phyloP scores from a whole-genome alignment of 2,888 invertebrate species.

The Protodeltote pygarga region DNA sequence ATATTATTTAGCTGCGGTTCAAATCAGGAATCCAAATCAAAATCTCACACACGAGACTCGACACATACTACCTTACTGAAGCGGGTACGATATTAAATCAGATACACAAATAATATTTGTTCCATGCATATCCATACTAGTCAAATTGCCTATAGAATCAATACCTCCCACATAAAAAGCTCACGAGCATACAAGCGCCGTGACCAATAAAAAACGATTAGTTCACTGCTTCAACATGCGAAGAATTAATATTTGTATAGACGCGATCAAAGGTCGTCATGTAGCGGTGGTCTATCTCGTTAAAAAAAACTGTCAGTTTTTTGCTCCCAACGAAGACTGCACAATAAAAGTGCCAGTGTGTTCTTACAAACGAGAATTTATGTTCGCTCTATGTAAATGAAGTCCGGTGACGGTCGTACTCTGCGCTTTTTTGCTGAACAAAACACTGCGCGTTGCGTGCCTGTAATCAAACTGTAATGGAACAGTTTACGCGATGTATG shows the following conservation, averaged over 20 bases:
- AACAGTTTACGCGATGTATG: slow-evolving; percentile 63
- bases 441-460: slow-evolving; percentile 59
- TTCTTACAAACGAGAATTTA: slow-evolving; percentile 87
- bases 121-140: slow-evolving; percentile 50
- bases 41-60: slow-evolving; percentile 39
- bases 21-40: slow-evolving; percentile 39
- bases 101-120: slow-evolving; percentile 46
- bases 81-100: slow-evolving; percentile 42
- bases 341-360: slow-evolving; percentile 85
- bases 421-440: slow-evolving; percentile 59
- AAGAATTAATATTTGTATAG: slow-evolving; percentile 83
- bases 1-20: slow-evolving; percentile 26
- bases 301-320: slow-evolving; percentile 74
- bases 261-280: slow-evolving; percentile 74
- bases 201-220: slow-evolving; percentile 75
- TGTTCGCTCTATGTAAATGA: slow-evolving; percentile 83
- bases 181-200: slow-evolving; percentile 58
- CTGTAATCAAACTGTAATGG: slow-evolving; percentile 55
- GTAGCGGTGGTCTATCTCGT: slow-evolving; percentile 67
- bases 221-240: slow-evolving; percentile 65
- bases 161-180: slow-evolving; percentile 68
- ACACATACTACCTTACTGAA: slow-evolving; percentile 25
- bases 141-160: slow-evolving; percentile 54
- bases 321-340: slow-evolving; percentile 75
- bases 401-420: slow-evolving; percentile 68